phyloP scores from a whole-genome alignment of 2,888 invertebrate species.

The Scelioninae gen. 1 region DNA sequence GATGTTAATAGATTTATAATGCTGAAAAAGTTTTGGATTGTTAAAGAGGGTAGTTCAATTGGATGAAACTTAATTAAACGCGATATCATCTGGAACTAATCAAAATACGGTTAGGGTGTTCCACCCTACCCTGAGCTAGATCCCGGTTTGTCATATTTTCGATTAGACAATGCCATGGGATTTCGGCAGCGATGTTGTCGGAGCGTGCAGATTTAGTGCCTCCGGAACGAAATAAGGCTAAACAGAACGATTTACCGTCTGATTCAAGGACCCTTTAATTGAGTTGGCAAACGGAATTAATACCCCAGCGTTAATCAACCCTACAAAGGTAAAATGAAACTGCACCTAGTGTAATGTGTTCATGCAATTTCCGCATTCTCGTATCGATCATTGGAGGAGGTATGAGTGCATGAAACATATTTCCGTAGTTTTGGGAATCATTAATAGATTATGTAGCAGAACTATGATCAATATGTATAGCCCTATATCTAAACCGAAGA shows the following conservation, averaged over 20 bases:
- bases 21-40: conserved; percentile 13
- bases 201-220: conserved; percentile 11
- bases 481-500: too few species aligned
- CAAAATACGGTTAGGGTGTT: conserved; percentile 9
- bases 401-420: conserved; percentile 42
- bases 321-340: conserved; percentile 55
- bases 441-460: conserved; percentile 43
- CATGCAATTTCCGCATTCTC: conserved; percentile 58
- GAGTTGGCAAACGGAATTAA: conserved; percentile 57
- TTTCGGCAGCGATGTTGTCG: conserved; percentile 17
- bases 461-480: neutral
- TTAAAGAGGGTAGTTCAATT: conserved; percentile 10
- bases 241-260: conserved; percentile 34
- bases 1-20: conserved; percentile 33
- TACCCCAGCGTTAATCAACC: conserved; percentile 47
- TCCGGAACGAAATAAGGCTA: conserved; percentile 45
- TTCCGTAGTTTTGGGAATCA: conserved; percentile 34
- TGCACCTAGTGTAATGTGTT: conserved; percentile 48
- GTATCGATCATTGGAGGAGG: conserved; percentile 49
- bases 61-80: conserved; percentile 29
- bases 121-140: conserved; percentile 8
- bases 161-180: conserved; percentile 33
- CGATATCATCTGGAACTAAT: conserved; percentile 27
- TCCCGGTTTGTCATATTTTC: conserved; percentile 38
- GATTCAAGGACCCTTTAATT: conserved; percentile 48